Evolutionary conservation across 2,797 vertebrate species (phyloP).

Genomic region (Danio albolineatus): DNA sequence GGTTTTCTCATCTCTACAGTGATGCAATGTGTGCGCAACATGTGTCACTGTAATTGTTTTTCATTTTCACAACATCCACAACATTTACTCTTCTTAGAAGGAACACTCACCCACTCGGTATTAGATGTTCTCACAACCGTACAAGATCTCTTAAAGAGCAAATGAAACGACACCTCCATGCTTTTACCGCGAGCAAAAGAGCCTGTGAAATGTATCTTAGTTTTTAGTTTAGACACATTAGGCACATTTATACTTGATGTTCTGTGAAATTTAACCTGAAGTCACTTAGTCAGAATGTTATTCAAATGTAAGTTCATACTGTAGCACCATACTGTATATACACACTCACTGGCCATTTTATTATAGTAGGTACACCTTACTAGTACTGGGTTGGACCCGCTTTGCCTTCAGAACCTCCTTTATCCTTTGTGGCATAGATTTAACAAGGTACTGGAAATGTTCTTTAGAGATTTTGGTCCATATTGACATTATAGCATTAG

Average conservation of each 20-base stretch:
- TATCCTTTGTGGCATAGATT: no score
- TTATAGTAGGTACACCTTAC: no score
- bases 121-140: conserved; percentile 66
- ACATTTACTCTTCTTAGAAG: conserved; percentile 75
- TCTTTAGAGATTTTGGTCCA: no score
- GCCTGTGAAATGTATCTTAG: background rate
- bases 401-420: no score
- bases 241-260: background rate
- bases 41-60: conserved; percentile 75
- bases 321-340: no score
- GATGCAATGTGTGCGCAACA: conserved; percentile 74
- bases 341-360: no score
- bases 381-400: no score
- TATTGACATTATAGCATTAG: no score
- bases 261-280: conserved; percentile 22
- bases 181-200: conserved; percentile 14
- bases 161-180: conserved; percentile 27
- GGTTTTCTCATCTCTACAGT: conserved; percentile 60
- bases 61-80: conserved; percentile 71
- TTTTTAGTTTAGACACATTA: conserved; percentile 8
- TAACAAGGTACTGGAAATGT: no score
- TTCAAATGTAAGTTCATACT: background rate
- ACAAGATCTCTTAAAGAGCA: conserved; percentile 64
- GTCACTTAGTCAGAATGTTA: background rate
- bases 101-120: conserved; percentile 65